Evolutionary conservation across 1,140 invertebrate genomes (phyloP).

Genomic region (Tribolium madens): DNA sequence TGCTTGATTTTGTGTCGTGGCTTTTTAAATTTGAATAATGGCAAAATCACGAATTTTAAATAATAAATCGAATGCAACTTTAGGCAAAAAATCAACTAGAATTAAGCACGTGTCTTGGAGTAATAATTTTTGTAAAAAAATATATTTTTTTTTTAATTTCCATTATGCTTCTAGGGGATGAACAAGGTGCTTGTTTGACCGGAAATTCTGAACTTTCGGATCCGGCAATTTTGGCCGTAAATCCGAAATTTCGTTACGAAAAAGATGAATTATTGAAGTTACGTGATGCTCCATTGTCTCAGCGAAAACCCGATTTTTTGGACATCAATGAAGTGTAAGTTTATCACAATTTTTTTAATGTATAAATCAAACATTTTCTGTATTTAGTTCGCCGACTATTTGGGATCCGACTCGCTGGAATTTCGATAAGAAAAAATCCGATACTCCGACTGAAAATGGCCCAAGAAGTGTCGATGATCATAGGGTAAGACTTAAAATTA

Average conservation of each 20-base stretch:
- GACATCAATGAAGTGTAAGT: slow-evolving; percentile 58
- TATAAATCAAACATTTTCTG: neutral
- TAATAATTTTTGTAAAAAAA: neutral
- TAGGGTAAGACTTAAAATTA: slow-evolving; percentile 39
- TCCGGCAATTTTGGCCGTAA: slow-evolving; percentile 60
- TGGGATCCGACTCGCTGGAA: slow-evolving; percentile 76
- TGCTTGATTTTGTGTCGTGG: too few species aligned
- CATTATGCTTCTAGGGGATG: slow-evolving; percentile 54
- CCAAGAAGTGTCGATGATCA: slow-evolving; percentile 58
- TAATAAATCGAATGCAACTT: neutral
- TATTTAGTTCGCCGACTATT: slow-evolving; percentile 68
- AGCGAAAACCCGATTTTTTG: slow-evolving; percentile 65
- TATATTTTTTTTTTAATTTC: neutral
- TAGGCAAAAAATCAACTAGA: neutral
- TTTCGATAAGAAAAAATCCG: slow-evolving; percentile 68
- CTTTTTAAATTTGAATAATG: neutral
- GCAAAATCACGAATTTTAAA: neutral
- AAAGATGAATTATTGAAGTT: slow-evolving; percentile 82
- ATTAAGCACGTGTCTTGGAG: slow-evolving; percentile 27
- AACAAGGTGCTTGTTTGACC: slow-evolving; percentile 52
- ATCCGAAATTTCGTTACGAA: slow-evolving; percentile 54
- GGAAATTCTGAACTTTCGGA: slow-evolving; percentile 54
- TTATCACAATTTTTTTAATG: slow-evolving; percentile 40
- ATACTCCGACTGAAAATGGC: slow-evolving; percentile 69
- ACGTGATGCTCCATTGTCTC: slow-evolving; percentile 78